Conservation (phyloP, 2,797 vertebrate genomes). For the Squalus acanthias region DNA sequence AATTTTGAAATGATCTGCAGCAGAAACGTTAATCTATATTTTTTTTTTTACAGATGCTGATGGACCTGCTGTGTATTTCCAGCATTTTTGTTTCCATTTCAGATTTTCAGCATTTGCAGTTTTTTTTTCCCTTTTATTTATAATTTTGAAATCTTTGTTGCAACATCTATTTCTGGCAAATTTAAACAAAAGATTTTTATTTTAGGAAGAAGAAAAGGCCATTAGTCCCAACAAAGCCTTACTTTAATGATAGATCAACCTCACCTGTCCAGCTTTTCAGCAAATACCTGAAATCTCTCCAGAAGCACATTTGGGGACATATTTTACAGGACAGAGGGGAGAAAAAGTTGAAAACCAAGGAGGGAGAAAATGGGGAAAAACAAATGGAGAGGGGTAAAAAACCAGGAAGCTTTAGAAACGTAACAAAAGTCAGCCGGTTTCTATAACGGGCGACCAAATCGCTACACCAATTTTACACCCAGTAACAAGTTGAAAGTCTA, state of each 20-base stretch:
- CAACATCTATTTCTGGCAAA: neutral
- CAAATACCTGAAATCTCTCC: neutral
- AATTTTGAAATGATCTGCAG: neutral
- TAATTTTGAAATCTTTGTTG: neutral
- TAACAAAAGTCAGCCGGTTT: no score
- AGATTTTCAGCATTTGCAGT: neutral
- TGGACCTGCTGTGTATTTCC: neutral
- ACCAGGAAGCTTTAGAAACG: no score
- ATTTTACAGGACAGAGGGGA: neutral
- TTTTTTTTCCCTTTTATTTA: neutral
- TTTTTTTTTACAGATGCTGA: neutral
- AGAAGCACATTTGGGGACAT: neutral
- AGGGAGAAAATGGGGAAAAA: no score
- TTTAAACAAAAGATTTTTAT: neutral
- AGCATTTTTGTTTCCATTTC: neutral
- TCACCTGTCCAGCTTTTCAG: neutral
- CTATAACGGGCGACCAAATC: no score
- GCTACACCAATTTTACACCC: no score
- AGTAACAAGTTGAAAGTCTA: no score
- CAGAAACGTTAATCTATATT: neutral
- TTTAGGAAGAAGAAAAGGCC: neutral
- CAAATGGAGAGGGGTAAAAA: no score
- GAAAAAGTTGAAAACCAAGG: neutral
- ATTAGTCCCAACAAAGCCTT: neutral
- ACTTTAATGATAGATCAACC: neutral